Base-by-base conservation (phyloP, 2,888 invertebrate species). In the Phytoseiulus persimilis region DNA sequence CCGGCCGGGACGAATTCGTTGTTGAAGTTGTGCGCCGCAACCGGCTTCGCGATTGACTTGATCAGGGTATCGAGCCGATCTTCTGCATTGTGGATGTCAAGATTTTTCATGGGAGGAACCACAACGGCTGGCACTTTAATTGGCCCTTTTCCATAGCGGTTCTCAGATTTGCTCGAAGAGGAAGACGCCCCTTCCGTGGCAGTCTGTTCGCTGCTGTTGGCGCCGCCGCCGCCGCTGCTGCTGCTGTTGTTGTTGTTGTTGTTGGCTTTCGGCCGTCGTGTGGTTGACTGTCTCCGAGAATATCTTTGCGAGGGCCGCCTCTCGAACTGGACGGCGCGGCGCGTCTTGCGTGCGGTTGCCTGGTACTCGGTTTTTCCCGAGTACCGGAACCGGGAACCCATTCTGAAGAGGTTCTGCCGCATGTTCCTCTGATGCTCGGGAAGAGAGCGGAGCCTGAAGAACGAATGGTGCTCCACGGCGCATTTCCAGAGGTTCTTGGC, bases 401-500 rank as follows among this genome's bases (percentile, higher is more conserved):
- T 98, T 91, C 99, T 94, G 94, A 99, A 98, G 94, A 99, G 98
- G 93, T 97, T 98, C 93, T 98, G 98, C 32, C 97, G 94, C 0
- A 96, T 96, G 45, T 96, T 96, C 2, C 96, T 96, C 0, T 96
- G 96, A 93, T 97, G 97, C 0, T 96, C 95, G 0, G 91, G 91
- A 23, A 91, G 90, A 14, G 91, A 83, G 91, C 96, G 95, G 90
- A 99, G 94, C 91, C 99, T 95, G 95, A 99, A 99, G 94, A 99
- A 99, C 0, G 98, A 97, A 94, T 99, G 99, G 94, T 99, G 98
- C 93, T 99, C 99, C 0, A 99, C 97, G 39, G 99, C 99, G 94
- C 99, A 99, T 93, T 99, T 99, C 99, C 99, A 99, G 91, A 99
- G 94, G 93, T 99, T 99, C 93, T 99, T 99, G 93, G 98, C 98